Percentiles rank a stretch among this genome's conserved stretches.
Evolutionary conservation across 2,113 vertebrate genomes (phyloP).

Genomic region (Muntiacus reevesi): DNA sequence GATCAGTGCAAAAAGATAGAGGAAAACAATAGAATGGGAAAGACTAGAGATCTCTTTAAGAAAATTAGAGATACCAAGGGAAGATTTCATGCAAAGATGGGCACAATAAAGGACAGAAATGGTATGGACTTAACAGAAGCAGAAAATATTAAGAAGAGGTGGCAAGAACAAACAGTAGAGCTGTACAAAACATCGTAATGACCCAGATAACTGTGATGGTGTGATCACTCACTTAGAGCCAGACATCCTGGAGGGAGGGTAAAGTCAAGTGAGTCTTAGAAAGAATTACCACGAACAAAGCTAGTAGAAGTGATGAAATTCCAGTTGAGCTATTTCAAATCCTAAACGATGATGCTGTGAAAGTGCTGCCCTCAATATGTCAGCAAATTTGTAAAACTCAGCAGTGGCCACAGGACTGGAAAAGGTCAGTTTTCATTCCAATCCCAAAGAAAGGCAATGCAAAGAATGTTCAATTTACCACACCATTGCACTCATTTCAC

Average conservation of each 20-base stretch:
- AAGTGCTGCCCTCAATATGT: background rate
- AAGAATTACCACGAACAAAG: background rate
- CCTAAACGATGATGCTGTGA: background rate
- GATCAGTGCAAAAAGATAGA: background rate
- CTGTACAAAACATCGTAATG: background rate
- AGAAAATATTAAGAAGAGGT: background rate
- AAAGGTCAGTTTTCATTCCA: background rate
- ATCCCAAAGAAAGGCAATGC: background rate
- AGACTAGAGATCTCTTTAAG: background rate
- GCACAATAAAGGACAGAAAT: background rate
- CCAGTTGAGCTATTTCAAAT: background rate
- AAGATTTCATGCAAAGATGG: background rate
- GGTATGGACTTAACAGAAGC: background rate
- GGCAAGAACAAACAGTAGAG: background rate
- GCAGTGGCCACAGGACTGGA: background rate
- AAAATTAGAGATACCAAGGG: background rate
- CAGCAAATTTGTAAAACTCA: background rate
- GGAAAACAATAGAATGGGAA: background rate
- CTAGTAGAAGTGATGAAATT: background rate
- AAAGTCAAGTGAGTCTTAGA: background rate
- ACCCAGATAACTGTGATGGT: background rate
- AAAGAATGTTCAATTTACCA: background rate
- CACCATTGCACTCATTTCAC: background rate
- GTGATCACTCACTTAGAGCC: background rate
- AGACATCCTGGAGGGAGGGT: background rate